These are phyloP conservation scores for Drosophila insularis DNA, from an alignment of 1,140 invertebrate genomes.

Conservation along the genomic window DNA sequence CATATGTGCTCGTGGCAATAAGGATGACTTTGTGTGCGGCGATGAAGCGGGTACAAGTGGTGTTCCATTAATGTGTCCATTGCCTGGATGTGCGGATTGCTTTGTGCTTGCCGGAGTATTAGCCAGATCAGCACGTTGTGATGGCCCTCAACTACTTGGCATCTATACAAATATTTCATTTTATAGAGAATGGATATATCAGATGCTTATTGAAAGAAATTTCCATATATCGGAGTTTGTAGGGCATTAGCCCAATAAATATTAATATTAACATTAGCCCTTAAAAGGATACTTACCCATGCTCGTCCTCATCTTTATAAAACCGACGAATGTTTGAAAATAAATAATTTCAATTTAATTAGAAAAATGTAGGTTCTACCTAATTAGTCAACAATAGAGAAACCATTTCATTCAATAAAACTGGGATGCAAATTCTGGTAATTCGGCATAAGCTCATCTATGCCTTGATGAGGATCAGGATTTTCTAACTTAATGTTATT, in stretches of 20 bases:
- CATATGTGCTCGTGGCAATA: constrained; percentile 57
- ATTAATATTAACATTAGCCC: background rate
- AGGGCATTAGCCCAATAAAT: background rate
- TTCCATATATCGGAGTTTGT: constrained; percentile 55
- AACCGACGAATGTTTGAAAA: no score
- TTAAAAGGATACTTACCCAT: no score
- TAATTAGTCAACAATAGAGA: no score
- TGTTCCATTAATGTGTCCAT: constrained; percentile 55
- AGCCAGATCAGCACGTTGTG: constrained; percentile 47
- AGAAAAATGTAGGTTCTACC: no score
- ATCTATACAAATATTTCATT: constrained; percentile 54
- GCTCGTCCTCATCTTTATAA: no score
- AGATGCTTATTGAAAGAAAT: constrained; percentile 50
- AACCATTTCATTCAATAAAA: no score
- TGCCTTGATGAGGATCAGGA: no score
- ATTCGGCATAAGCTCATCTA: no score
- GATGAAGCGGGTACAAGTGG: constrained; percentile 36
- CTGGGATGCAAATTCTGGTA: no score
- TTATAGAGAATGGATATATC: constrained; percentile 61
- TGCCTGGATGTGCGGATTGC: constrained; percentile 39
- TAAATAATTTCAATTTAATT: no score
- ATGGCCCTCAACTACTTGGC: constrained; percentile 51
- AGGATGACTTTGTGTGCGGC: constrained; percentile 51
- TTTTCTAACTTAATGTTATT: no score
- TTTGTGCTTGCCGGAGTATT: constrained; percentile 52